Evolutionary conservation across 2,888 invertebrate genomes (phyloP).

Genomic region (Gisinianus flammeolus): DNA sequence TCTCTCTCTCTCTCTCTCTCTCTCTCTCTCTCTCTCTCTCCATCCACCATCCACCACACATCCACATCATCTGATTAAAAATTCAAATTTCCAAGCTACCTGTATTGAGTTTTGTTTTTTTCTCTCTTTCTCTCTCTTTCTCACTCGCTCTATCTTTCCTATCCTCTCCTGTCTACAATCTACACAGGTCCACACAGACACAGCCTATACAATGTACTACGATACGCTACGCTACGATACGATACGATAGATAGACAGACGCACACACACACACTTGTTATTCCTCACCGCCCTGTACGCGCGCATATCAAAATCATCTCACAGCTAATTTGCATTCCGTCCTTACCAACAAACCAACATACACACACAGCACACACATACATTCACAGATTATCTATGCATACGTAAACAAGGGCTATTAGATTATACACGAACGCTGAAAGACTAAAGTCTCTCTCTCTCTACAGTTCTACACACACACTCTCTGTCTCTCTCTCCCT

Average conservation of each 20-base stretch:
- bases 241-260: background rate
- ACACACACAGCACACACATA: background rate
- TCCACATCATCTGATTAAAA: slow-evolving; percentile 51
- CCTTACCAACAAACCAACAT: background rate
- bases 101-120: slow-evolving; percentile 54
- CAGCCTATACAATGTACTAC: background rate
- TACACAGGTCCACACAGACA: no score
- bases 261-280: slow-evolving; percentile 5
- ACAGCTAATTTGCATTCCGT: slow-evolving; percentile 34
- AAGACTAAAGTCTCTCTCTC: background rate
- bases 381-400: slow-evolving; percentile 31
- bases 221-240: background rate
- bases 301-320: slow-evolving; percentile 38
- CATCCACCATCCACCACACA: background rate
- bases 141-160: slow-evolving; percentile 16
- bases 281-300: slow-evolving; percentile 30
- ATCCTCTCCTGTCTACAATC: no score
- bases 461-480: background rate
- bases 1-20: slow-evolving; percentile 6
- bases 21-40: slow-evolving; percentile 24
- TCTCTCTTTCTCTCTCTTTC: slow-evolving; percentile 17
- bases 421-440: background rate
- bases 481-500: background rate
- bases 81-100: slow-evolving; percentile 58
- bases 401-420: slow-evolving; percentile 29